phyloP scores from a whole-genome alignment of 2,113 vertebrate genomes.

The Setophaga petechia region DNA sequence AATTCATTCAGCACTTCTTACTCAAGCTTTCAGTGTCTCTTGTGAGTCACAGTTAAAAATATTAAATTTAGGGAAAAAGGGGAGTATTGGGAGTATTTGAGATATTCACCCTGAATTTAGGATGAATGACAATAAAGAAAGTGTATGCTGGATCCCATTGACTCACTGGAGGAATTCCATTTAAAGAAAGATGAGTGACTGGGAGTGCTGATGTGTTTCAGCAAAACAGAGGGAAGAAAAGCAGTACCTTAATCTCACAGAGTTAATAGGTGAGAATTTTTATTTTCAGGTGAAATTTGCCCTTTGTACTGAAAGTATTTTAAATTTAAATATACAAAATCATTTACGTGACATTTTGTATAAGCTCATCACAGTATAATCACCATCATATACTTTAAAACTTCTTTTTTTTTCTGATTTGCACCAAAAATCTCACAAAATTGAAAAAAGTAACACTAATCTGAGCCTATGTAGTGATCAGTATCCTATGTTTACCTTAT shows the following conservation, averaged over 20 bases:
- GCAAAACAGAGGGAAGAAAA: not conserved
- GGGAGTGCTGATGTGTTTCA: not conserved
- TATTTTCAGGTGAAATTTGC: not conserved
- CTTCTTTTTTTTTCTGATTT: not conserved
- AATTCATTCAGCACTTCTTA: slow-evolving; percentile 2
- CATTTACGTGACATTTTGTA: not conserved
- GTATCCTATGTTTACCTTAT: not conserved
- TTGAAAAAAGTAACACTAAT: not conserved
- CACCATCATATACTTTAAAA: not conserved
- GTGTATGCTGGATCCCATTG: not conserved
- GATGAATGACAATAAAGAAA: not conserved
- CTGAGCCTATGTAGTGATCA: not conserved
- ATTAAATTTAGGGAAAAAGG: not conserved
- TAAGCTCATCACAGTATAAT: not conserved
- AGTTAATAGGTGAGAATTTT: not conserved
- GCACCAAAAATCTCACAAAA: not conserved
- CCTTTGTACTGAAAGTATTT: rapidly evolving
- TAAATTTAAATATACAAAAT: not conserved
- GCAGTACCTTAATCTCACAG: not conserved
- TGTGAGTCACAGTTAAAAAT: not conserved
- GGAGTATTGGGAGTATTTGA: not conserved
- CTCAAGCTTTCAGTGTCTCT: not conserved
- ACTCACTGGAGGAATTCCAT: not conserved
- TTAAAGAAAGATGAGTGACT: not conserved
- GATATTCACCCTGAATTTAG: not conserved